These are phyloP conservation scores for Lanistes nyassanus DNA, from an alignment of 1,140 invertebrate genomes.

Conservation along the genomic window DNA sequence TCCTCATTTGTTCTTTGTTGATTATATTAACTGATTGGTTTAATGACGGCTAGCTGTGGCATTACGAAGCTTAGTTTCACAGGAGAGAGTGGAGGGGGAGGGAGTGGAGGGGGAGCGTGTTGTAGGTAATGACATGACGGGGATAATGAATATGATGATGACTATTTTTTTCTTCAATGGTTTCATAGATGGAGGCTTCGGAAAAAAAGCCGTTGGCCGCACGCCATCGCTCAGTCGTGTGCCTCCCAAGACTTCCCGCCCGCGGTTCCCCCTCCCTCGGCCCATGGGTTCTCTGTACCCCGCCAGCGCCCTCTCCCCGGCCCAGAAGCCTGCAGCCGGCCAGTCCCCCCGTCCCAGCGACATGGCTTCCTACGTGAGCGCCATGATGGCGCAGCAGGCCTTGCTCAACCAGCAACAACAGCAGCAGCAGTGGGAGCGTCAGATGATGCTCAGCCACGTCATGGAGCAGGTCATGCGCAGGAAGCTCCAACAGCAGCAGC, in stretches of 20 bases:
- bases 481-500: constrained; percentile 7
- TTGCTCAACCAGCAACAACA: constrained; percentile 14
- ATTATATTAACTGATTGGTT: no score
- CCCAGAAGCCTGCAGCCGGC: not conserved
- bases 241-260: not conserved
- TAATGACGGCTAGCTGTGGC: no score
- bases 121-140: no score
- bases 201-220: no score
- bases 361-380: constrained; percentile 8
- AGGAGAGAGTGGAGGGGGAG: no score
- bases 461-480: not conserved
- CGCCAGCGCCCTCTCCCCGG: not conserved
- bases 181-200: no score
- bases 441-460: constrained; percentile 6
- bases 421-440: not conserved
- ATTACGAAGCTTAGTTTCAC: no score
- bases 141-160: no score
- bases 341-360: not conserved
- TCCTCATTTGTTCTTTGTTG: no score
- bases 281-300: not conserved
- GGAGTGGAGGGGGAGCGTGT: no score
- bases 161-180: no score
- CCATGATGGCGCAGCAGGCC: constrained; percentile 18
- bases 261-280: not conserved
- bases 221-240: no score